Evolutionary conservation across 2,797 vertebrate species (phyloP).

Genomic region (Lepidocolaptes lacrymiger): DNA sequence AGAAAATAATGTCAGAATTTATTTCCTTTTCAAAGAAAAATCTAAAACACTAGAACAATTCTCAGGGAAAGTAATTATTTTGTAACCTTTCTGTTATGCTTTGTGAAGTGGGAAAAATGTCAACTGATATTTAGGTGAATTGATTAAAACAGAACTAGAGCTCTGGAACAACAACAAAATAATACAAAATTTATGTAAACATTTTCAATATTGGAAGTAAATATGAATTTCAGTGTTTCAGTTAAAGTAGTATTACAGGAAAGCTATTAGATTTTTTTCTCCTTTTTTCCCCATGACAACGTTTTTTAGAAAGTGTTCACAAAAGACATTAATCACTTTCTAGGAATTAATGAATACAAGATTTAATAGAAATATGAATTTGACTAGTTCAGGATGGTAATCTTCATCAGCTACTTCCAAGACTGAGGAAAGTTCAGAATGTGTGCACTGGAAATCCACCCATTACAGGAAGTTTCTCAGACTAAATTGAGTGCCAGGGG

Average conservation of each 20-base stretch:
- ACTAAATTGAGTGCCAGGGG: fast-evolving
- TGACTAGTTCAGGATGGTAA: background rate
- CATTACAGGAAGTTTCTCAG: background rate
- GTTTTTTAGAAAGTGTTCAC: background rate
- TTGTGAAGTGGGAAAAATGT: background rate
- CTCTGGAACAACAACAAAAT: background rate
- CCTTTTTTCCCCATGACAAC: background rate
- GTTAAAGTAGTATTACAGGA: background rate
- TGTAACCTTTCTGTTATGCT: background rate
- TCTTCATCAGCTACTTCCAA: background rate
- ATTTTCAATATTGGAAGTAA: background rate
- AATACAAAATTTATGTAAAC: background rate
- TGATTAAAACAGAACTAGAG: background rate
- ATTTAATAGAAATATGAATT: background rate
- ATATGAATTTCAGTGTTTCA: background rate
- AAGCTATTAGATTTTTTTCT: background rate
- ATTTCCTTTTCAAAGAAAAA: background rate
- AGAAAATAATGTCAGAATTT: background rate
- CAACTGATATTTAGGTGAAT: background rate
- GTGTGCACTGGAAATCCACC: background rate
- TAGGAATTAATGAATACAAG: background rate
- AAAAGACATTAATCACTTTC: background rate
- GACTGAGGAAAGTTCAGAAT: background rate
- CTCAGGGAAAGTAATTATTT: background rate
- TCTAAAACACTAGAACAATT: background rate